Base-by-base conservation (phyloP, 2,113 vertebrate species). In the Alethe castanea region DNA sequence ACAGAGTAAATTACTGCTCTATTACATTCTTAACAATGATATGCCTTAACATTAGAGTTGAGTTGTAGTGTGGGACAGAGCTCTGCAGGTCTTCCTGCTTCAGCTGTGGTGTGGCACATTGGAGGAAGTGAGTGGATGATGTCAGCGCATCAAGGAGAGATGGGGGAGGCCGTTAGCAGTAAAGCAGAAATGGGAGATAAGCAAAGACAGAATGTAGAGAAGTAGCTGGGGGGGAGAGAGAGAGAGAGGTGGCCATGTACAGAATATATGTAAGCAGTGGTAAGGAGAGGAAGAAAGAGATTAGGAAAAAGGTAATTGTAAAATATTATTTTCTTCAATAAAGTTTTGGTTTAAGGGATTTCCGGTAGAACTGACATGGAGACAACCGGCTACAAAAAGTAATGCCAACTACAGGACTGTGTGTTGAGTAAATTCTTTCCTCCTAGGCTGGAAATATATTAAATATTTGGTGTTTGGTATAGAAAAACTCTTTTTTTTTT, bases 71-170 rank as follows among this genome's bases (percentile, higher is more conserved):
- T 45, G 69, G 50, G 52, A 65, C 18, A 25, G 64, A 81, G 33
- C 8, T 87, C 25, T 83, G 24, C 2, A 3, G 42, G 9, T 47
- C 40, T 82, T 54, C 45, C 12, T 23, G 24, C n/a, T 78, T 73
- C 1, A 3, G 42, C 60, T 88, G 66, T 28, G 44, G 6, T 57
- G 2, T 28, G 20, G 33, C 5, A 2, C 23, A 0, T 10, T 69
- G 67, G 24, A 61, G n/a, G 11, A 48, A 26, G 38, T 22, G 14
- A 26, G 38, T 45, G 28, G 6, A 44, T 60, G 38, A 20, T 42
- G 8, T 45, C 1, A 2, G 47, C 23, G 2, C 12, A 62, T 53
- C 44, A 26, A 38, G 44, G 45, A 54, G 22, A 9, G 24, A 15
- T 72, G 56, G 10, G 45, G 24, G 29, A 81, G 17, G 40, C 44